Evolutionary conservation across 2,113 vertebrate species (phyloP).

Genomic region (Pseudorhombus dupliciocellatus): DNA sequence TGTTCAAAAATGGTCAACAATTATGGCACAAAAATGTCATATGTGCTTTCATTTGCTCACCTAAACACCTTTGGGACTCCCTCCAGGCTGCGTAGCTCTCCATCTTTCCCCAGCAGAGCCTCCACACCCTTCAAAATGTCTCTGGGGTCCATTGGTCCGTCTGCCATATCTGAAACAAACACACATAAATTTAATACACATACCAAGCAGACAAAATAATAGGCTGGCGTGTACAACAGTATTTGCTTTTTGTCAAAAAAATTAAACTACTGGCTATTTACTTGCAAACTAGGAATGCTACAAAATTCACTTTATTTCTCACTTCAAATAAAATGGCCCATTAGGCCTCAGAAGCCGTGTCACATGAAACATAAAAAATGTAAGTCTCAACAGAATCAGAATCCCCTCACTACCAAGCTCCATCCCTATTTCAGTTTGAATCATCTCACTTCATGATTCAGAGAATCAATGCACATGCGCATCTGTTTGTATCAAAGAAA

Average conservation of each 20-base stretch:
- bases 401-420: neutral
- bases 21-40: neutral
- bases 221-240: neutral
- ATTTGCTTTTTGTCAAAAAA: accelerated
- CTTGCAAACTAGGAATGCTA: conserved; percentile 5
- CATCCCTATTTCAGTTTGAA: neutral
- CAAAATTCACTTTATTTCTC: neutral
- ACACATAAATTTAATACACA: conserved; percentile 1
- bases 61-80: conserved; percentile 93
- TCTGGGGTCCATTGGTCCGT: conserved; percentile 91
- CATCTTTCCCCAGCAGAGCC: conserved; percentile 89
- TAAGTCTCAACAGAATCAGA: too few species aligned
- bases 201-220: neutral
- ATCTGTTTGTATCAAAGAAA: neutral
- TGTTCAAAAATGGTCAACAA: neutral
- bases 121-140: conserved; percentile 94
- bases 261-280: neutral
- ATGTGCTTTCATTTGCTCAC: conserved; percentile 64
- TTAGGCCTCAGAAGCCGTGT: neutral
- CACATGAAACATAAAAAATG: neutral
- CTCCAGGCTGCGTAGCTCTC: conserved; percentile 91
- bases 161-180: conserved; percentile 86
- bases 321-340: neutral
- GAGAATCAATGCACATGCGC: neutral
- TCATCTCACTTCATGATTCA: neutral